Conservation (phyloP, 2,888 invertebrate genomes). For the Teleogryllus oceanicus region DNA sequence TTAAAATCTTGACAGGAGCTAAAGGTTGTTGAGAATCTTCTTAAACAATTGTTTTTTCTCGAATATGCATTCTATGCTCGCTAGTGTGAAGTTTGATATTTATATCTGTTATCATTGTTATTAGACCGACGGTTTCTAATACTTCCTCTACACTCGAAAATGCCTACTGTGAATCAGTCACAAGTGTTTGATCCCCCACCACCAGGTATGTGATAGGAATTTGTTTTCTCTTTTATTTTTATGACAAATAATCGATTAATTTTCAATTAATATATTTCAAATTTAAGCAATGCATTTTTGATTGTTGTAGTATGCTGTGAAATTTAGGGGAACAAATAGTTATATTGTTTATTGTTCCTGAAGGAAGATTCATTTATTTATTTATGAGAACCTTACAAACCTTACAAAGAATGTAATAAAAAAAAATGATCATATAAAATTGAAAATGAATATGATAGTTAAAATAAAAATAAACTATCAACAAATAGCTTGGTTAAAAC, state of each 20-base stretch:
- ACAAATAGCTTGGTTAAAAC: too few relatives aligned
- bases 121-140: constrained; percentile 53
- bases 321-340: too few relatives aligned
- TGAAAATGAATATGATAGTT: too few relatives aligned
- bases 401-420: too few relatives aligned
- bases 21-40: background rate
- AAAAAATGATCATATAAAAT: too few relatives aligned
- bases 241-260: background rate
- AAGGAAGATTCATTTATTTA: too few relatives aligned
- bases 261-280: background rate
- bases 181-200: constrained; percentile 73
- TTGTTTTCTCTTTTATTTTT: background rate
- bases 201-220: constrained; percentile 40
- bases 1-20: background rate
- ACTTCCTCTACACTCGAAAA: constrained; percentile 80
- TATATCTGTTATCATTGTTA: too few relatives aligned
- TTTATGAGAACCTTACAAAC: too few relatives aligned
- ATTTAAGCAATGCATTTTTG: background rate
- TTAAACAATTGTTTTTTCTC: background rate
- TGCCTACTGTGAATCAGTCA: constrained; percentile 79
- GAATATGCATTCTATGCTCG: background rate
- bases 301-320: background rate
- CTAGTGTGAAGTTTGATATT: too few relatives aligned
- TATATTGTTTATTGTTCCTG: too few relatives aligned
- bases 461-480: too few relatives aligned